phyloP scores from a whole-genome alignment of 2,888 invertebrate species.

The Tyria jacobaeae region DNA sequence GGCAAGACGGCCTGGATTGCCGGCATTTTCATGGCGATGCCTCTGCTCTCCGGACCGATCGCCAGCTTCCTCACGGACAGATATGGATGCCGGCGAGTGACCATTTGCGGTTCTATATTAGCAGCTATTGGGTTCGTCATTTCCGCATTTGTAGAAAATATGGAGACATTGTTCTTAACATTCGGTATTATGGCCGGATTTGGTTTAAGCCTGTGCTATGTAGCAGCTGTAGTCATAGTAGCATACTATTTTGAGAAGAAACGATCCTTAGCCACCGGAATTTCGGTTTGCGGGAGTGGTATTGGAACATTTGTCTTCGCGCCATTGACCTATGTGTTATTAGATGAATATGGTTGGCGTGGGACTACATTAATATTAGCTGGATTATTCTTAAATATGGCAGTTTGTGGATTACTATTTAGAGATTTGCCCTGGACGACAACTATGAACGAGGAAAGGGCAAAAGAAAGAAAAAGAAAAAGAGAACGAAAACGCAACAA shows the following conservation, averaged over 20 bases:
- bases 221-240: constrained; percentile 96
- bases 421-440: constrained; percentile 88
- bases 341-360: constrained; percentile 93
- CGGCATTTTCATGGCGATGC: constrained; percentile 96
- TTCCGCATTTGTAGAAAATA: constrained; percentile 91
- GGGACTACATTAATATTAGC: constrained; percentile 94
- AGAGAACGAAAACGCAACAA: constrained; percentile 86
- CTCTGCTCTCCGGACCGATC: constrained; percentile 94
- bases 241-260: constrained; percentile 96
- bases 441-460: constrained; percentile 87
- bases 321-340: constrained; percentile 90
- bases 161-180: constrained; percentile 92
- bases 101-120: constrained; percentile 92
- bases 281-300: constrained; percentile 95
- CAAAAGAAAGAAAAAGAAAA: constrained; percentile 87
- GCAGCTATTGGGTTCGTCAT: constrained; percentile 92
- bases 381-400: constrained; percentile 93
- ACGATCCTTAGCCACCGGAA: constrained; percentile 94
- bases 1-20: constrained; percentile 97
- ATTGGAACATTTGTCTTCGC: constrained; percentile 96
- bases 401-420: constrained; percentile 93
- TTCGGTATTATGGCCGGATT: constrained; percentile 95
- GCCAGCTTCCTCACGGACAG: constrained; percentile 94
- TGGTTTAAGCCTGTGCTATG: constrained; percentile 94
- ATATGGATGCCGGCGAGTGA: constrained; percentile 93